Conservation (phyloP, 2,888 invertebrate genomes). For the Acanthosepion pharaonis region DNA sequence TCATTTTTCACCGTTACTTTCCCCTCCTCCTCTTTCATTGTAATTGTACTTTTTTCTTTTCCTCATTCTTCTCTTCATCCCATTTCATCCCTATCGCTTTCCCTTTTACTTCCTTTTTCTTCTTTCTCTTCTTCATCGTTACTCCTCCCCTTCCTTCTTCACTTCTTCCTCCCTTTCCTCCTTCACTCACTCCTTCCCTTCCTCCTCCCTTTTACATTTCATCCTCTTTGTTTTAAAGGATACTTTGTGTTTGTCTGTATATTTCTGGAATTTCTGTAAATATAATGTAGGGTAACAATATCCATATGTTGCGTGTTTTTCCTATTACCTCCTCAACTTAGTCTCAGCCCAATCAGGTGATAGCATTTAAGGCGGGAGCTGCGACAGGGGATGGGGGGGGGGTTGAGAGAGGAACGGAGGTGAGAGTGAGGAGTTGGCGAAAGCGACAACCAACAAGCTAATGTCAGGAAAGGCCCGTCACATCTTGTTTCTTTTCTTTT, state of each 20-base stretch:
- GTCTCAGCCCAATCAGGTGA: neutral
- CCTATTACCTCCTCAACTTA: neutral
- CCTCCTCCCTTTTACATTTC: neutral
- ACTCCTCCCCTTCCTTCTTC: neutral
- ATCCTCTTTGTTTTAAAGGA: neutral
- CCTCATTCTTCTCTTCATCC: neutral
- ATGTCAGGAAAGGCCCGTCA: slow-evolving; percentile 13
- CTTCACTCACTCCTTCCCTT: neutral
- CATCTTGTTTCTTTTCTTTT: neutral
- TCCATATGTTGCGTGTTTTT: slow-evolving; percentile 23
- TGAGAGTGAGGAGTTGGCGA: neutral
- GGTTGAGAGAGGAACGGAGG: neutral
- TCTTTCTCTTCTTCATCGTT: neutral
- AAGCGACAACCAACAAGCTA: neutral
- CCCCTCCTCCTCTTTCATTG: too few relatives aligned
- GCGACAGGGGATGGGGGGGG: neutral
- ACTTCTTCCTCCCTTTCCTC: neutral
- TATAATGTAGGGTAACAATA: neutral
- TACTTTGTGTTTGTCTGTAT: neutral
- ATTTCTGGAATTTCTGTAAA: neutral
- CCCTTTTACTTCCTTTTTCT: neutral
- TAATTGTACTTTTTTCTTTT: too few relatives aligned
- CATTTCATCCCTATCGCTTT: neutral
- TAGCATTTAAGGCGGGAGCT: neutral
- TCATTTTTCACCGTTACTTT: too few relatives aligned